Conservation (phyloP, 2,113 vertebrate genomes). For the Odobenus rosmarus region DNA sequence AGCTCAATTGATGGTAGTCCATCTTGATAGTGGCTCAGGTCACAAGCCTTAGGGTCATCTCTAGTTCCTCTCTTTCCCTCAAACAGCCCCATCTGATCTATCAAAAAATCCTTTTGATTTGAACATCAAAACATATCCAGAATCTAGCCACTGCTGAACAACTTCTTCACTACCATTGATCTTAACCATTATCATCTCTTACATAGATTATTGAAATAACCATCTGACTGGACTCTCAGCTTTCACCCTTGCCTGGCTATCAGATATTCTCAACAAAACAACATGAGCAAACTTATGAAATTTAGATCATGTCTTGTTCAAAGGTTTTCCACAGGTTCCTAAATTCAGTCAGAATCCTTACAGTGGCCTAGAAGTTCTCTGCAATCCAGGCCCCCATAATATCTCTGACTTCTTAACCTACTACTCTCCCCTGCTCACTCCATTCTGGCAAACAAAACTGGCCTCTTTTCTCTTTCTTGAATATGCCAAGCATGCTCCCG, state of each 20-base stretch:
- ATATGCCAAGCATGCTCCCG: not conserved
- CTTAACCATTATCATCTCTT: not conserved
- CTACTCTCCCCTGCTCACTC: not conserved
- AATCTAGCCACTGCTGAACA: not conserved
- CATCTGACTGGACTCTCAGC: not conserved
- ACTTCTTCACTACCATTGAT: not conserved
- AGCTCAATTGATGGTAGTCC: not conserved
- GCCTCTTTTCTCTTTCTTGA: not conserved
- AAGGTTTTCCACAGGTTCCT: not conserved
- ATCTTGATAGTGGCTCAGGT: not conserved
- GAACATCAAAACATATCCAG: not conserved
- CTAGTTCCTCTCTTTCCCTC: not conserved
- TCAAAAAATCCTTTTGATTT: not conserved
- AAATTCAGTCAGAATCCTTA: not conserved
- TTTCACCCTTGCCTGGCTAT: not conserved
- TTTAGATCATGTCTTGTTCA: not conserved
- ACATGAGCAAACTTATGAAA: not conserved
- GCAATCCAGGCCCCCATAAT: not conserved
- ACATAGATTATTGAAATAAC: not conserved
- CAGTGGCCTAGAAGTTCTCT: not conserved
- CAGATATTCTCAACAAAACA: not conserved
- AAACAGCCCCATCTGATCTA: not conserved
- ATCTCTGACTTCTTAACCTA: not conserved
- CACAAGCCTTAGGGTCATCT: not conserved
- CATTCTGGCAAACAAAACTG: not conserved